Evolutionary conservation across 2,797 vertebrate species (phyloP).

Genomic region (Hemitrygon akajei): DNA sequence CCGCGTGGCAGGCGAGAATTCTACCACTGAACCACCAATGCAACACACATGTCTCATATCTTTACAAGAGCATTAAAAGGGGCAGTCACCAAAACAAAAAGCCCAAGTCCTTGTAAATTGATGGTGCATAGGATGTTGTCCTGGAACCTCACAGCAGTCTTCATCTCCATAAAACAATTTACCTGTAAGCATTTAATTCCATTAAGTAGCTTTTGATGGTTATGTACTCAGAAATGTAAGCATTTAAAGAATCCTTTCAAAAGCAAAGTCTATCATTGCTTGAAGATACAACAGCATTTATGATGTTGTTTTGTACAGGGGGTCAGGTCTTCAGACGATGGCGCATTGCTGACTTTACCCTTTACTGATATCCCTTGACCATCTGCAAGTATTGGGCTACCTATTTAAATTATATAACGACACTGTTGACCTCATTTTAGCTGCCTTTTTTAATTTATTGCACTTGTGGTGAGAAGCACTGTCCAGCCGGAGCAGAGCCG

Average conservation of each 20-base stretch:
- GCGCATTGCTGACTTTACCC: background rate
- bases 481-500: no score
- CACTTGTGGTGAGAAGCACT: no score
- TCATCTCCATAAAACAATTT: background rate
- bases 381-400: no score
- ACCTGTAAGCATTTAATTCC: background rate
- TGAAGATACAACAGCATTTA: background rate
- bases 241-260: background rate
- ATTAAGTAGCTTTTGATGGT: background rate
- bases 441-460: no score
- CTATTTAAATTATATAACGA: no score
- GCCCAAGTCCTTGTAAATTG: no score
- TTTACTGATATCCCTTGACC: background rate
- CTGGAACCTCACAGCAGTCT: no score
- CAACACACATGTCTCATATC: background rate
- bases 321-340: background rate
- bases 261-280: background rate
- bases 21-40: conserved; percentile 35
- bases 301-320: background rate
- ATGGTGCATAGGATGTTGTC: no score
- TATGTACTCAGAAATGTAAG: background rate
- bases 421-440: no score
- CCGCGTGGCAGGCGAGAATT: conserved; percentile 31
- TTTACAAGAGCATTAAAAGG: no score
- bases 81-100: no score